Base-by-base conservation (phyloP, 1,140 invertebrate species). In the Stenopsyche tienmushanensis region DNA sequence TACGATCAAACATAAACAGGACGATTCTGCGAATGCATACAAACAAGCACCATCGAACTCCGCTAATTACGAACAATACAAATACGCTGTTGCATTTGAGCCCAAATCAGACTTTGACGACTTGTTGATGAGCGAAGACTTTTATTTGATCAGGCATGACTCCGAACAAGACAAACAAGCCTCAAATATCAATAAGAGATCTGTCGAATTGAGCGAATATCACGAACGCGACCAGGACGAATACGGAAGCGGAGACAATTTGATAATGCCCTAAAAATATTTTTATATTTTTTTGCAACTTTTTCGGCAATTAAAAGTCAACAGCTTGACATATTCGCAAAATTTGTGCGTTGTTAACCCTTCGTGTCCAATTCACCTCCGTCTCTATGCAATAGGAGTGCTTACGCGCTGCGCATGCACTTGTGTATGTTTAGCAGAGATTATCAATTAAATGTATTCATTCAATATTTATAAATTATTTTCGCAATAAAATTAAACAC, bases 301-400 rank as follows among this genome's bases (percentile, higher is more conserved):
- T 34, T 7, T 34, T 5, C 29, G 29, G 5, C 5, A 7, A 34
- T 5, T 15, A 53, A 57, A 57, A 9, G 13, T 53, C 45, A 9
- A 49, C 18, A 15, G 45, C 23, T 57, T 57, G 34, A 57, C 34
- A 42, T 42, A 21, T 39, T 57, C 18, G 26, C 53, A 57, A 60
- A 60, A 60, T 10, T 21, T 25, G 23, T 47, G 21, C 24, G 15
- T 47, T 54, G 24, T 60, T 60, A 60, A 60, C 57, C 57, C 57
- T 60, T 45, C 41, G 39, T 49, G 41, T 45, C 57, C 20, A 47
- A 47, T 60, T 47, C 57, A 26, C 23, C 57, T 47, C 55, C 9
- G 52, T n/a, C 25, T 54, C 20, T 54, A 54, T 25, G 5, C 52
- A 24, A 44, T 58, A 58, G 34, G 21, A 24, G 34, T 24, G 55